phyloP scores from a whole-genome alignment of 2,888 invertebrate species.

The Stenichneumon culpator region DNA sequence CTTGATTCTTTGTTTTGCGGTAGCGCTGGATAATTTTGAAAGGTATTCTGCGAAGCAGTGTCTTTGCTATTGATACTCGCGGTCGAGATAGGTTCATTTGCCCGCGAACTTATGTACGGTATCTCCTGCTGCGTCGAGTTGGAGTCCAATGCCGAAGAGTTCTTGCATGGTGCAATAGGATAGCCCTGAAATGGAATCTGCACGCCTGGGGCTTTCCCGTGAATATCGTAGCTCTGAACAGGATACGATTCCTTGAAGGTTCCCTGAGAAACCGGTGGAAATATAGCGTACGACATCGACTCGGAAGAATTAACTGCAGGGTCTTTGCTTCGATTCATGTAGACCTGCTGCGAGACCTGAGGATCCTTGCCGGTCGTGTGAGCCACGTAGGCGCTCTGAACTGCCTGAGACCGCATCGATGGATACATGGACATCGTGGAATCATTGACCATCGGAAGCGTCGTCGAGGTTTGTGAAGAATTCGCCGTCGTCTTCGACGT shows the following conservation, averaged over 20 bases:
- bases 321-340: conserved; percentile 69
- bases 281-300: conserved; percentile 38
- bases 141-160: conserved; percentile 49
- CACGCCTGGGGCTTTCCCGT: conserved; percentile 57
- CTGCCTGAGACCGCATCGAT: conserved; percentile 61
- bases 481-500: conserved; percentile 9
- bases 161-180: conserved; percentile 45
- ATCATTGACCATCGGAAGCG: neutral
- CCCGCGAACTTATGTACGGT: conserved; percentile 45
- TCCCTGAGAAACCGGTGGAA: conserved; percentile 69
- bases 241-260: conserved; percentile 71
- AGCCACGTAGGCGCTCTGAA: conserved; percentile 72
- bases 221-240: conserved; percentile 64
- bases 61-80: conserved; percentile 69
- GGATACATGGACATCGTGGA: conserved; percentile 48
- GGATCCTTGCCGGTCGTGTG: conserved; percentile 73
- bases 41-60: conserved; percentile 66
- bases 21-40: conserved; percentile 66
- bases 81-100: conserved; percentile 28
- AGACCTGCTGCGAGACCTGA: conserved; percentile 67
- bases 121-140: conserved; percentile 57
- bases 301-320: conserved; percentile 53
- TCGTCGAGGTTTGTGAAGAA: conserved; percentile 21
- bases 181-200: conserved; percentile 64
- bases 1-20: conserved; percentile 51